Conservation (phyloP, 2,888 invertebrate genomes). For the Lasioglossum villosulum region DNA sequence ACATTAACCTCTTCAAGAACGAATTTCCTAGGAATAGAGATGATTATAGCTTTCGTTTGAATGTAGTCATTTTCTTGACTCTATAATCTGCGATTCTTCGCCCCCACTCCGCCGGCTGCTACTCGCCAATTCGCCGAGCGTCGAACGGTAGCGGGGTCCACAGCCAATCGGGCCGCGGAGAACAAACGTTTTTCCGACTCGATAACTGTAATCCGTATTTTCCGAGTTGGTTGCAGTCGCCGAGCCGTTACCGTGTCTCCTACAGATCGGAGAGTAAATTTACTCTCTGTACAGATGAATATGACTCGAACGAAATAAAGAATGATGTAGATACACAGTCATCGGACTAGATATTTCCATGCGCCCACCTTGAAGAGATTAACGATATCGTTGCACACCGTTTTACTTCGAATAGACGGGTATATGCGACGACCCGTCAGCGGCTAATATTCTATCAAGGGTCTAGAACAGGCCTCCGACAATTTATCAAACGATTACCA, state of each 20-base stretch:
- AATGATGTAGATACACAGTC: not conserved
- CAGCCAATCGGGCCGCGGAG: not conserved
- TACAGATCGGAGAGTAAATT: too few species aligned
- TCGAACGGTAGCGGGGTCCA: not conserved
- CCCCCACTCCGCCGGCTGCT: not conserved
- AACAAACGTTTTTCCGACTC: not conserved
- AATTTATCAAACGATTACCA: not conserved
- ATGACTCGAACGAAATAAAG: not conserved
- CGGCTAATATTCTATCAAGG: not conserved
- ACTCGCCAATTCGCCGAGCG: not conserved
- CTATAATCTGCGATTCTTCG: not conserved
- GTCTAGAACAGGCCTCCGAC: not conserved
- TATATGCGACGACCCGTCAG: not conserved
- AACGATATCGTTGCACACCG: not conserved
- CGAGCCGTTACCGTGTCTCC: not conserved
- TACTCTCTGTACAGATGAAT: not conserved
- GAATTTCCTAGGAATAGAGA: slow-evolving; percentile 11
- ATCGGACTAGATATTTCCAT: not conserved
- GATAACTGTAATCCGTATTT: not conserved
- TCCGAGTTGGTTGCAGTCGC: not conserved
- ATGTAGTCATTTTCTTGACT: not conserved
- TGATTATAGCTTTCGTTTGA: not conserved
- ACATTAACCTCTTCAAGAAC: slow-evolving; percentile 13
- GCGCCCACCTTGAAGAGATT: not conserved
- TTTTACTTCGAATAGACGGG: not conserved